Evolutionary conservation across 2,113 vertebrate genomes (phyloP).

Genomic region (Pseudorectes ferrugineus): DNA sequence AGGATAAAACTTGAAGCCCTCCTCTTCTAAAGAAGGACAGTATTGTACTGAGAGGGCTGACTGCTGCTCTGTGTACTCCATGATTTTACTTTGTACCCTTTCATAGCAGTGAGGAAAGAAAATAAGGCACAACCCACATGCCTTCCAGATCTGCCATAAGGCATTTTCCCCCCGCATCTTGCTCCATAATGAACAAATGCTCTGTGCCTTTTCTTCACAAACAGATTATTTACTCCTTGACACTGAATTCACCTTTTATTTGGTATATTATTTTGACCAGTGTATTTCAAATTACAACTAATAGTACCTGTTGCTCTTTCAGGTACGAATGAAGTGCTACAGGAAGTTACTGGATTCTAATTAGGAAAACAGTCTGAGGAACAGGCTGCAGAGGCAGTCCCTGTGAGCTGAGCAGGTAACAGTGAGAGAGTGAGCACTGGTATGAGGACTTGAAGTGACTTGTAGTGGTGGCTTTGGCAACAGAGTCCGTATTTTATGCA

Average conservation of each 20-base stretch:
- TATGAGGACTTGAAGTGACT: background rate
- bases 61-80: background rate
- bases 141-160: background rate
- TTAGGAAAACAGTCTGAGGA: background rate
- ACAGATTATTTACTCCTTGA: background rate
- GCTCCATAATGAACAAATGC: background rate
- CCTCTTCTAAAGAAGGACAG: background rate
- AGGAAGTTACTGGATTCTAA: background rate
- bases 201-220: background rate
- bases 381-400: background rate
- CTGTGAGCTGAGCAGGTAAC: background rate
- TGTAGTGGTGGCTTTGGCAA: background rate
- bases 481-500: background rate
- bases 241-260: background rate
- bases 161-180: fast-evolving
- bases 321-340: background rate
- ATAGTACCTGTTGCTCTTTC: background rate
- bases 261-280: background rate
- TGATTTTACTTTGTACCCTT: background rate
- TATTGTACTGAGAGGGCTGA: background rate
- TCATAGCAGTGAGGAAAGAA: background rate
- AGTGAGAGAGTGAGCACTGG: background rate
- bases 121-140: background rate
- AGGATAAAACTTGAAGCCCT: background rate
- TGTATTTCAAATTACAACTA: background rate